A percentile compares a stretch with the other conserved stretches of the same genome.
Conservation (phyloP, 64 coral and sea anemone species). For the Anthopleura sola region DNA sequence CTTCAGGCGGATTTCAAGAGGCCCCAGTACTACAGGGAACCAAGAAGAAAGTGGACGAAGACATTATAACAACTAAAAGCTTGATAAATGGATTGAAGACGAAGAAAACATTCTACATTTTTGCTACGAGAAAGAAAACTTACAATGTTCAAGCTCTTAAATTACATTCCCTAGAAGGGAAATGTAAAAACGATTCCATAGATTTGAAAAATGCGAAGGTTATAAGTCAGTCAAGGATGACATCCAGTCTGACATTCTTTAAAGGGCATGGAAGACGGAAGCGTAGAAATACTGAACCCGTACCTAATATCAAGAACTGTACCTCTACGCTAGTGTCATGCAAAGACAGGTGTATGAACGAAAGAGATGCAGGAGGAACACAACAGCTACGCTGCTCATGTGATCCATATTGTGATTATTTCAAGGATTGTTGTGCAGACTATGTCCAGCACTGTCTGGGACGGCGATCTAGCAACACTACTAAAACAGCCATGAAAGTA, state of each 20-base stretch:
- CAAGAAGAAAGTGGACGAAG: no score
- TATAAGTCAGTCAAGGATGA: no score
- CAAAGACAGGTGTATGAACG: background rate
- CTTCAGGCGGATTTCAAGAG: background rate
- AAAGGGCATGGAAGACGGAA: background rate
- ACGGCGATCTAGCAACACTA: background rate
- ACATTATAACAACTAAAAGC: no score
- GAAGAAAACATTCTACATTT: no score
- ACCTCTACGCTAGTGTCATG: background rate
- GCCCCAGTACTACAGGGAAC: background rate
- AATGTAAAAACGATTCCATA: background rate
- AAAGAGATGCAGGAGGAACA: background rate
- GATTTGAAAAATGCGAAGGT: background rate
- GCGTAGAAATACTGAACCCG: background rate
- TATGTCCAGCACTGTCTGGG: slow-evolving; percentile 7
- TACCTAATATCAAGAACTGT: background rate
- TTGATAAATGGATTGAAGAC: no score
- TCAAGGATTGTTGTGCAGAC: slow-evolving; percentile 19
- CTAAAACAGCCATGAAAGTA: background rate
- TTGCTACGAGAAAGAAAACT: no score
- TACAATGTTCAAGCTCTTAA: no score
- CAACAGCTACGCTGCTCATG: slow-evolving; percentile 4
- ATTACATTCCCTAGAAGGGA: background rate
- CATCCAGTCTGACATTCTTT: no score
- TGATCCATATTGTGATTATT: slow-evolving; percentile 13